A percentile compares a stretch with the other conserved stretches of the same genome.
phyloP scores from a whole-genome alignment of 2,113 vertebrate genomes.

The Cebidichthys violaceus region DNA sequence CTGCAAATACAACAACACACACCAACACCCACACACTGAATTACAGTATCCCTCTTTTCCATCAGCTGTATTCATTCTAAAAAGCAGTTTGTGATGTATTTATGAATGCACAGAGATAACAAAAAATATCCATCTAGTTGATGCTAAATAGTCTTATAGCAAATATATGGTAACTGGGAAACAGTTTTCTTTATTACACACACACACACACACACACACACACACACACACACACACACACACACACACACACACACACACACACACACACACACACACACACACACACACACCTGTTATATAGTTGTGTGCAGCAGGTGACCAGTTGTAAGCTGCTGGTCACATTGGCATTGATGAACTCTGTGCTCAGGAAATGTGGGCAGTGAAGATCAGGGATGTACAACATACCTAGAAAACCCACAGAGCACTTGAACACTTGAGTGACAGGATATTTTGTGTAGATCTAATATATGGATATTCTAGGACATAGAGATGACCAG shows the following conservation, averaged over 20 bases:
- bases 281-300: constrained; percentile 79
- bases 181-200: background rate
- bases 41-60: background rate
- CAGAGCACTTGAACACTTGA: background rate
- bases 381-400: constrained; percentile 80
- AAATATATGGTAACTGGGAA: background rate
- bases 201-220: background rate
- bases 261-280: background rate
- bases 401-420: constrained; percentile 83
- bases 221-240: background rate
- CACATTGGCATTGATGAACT: constrained; percentile 64
- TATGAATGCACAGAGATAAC: background rate
- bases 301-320: constrained; percentile 85
- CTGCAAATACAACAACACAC: constrained; percentile 67
- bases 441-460: background rate
- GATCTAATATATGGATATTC: background rate
- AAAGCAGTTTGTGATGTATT: background rate
- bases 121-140: background rate
- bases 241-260: background rate
- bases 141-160: background rate
- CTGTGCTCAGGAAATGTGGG: constrained; percentile 70
- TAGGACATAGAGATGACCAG: background rate
- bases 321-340: constrained; percentile 74
- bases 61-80: background rate
- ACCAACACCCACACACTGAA: constrained; percentile 46